A percentile compares a stretch with the other conserved stretches of the same genome.
phyloP scores from a whole-genome alignment of 2,113 vertebrate species.

The Mellivora capensis region DNA sequence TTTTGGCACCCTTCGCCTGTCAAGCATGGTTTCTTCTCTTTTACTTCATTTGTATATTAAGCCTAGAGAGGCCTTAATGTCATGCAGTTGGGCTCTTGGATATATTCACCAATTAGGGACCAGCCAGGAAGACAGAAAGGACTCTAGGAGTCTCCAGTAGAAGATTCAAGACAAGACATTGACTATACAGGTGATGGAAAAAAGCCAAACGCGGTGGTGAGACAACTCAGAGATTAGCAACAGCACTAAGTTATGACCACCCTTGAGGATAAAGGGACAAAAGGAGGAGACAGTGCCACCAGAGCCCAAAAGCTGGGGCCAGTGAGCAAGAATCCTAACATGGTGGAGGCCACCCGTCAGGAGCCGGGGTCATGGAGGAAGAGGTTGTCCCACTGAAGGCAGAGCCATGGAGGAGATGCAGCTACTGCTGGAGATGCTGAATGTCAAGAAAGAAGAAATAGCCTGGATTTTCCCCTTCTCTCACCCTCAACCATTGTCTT shows the following conservation, averaged over 20 bases:
- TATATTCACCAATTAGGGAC: neutral
- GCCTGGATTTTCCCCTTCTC: neutral
- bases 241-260: neutral
- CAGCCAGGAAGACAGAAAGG: neutral
- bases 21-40: neutral
- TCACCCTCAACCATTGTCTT: neutral
- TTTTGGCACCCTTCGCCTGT: neutral
- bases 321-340: neutral
- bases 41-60: neutral
- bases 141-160: neutral
- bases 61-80: neutral
- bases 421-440: neutral
- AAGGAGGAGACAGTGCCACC: neutral
- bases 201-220: neutral
- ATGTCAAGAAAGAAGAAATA: neutral
- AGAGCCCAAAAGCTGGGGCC: neutral
- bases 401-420: neutral
- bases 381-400: neutral
- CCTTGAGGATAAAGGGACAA: neutral
- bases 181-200: neutral
- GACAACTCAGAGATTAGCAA: neutral
- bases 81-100: neutral
- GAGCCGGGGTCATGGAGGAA: neutral
- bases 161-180: neutral
- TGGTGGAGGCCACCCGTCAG: fast-evolving